Conservation (phyloP, 2,888 invertebrate species). For the Alitta virens region DNA sequence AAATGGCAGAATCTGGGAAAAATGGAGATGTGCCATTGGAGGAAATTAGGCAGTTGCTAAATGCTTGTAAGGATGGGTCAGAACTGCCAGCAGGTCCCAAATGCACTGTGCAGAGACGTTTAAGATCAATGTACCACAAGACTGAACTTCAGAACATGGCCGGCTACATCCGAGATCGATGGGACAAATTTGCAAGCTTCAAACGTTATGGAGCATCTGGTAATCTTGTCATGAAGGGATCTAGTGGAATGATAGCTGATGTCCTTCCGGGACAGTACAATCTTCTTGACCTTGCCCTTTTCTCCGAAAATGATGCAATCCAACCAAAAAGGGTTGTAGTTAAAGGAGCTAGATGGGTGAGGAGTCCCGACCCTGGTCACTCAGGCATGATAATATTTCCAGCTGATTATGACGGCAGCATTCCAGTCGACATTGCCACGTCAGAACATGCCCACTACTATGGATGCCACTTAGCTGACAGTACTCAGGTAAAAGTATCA, state of each 20-base stretch:
- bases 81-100: no score
- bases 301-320: constrained; percentile 6
- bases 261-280: constrained; percentile 11
- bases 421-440: constrained; percentile 14
- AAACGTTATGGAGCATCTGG: constrained; percentile 14
- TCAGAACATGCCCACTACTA: constrained; percentile 11
- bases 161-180: constrained; percentile 1
- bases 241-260: not conserved
- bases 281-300: constrained; percentile 6
- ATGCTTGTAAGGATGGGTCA: no score
- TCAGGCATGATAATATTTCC: constrained; percentile 13
- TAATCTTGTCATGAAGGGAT: constrained; percentile 11
- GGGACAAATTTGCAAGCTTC: constrained; percentile 13
- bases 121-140: no score
- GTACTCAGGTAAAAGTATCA: constrained; percentile 9
- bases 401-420: constrained; percentile 3
- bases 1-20: constrained; percentile 11
- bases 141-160: not conserved
- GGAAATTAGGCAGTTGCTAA: no score
- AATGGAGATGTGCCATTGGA: constrained; percentile 4
- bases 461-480: constrained; percentile 16
- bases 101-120: no score
- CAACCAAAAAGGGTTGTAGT: not conserved
- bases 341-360: not conserved
- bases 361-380: not conserved